Percentiles rank a stretch among this genome's conserved stretches.
These are phyloP conservation scores for Cynopterus brachyotis DNA, from an alignment of 2,113 vertebrate species.

Conservation along the genomic window DNA sequence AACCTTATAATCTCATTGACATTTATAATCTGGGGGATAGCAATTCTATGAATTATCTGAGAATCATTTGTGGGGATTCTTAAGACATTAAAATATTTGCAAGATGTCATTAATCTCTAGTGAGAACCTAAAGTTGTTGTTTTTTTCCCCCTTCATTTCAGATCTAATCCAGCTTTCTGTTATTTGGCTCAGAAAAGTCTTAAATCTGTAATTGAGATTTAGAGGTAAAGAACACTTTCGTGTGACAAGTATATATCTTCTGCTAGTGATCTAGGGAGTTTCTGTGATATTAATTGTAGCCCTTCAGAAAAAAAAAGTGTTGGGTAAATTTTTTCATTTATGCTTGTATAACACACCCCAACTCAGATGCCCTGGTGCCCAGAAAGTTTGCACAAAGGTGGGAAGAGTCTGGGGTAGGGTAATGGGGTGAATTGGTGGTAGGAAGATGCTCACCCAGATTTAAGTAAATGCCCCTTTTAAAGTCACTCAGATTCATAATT, in stretches of 20 bases:
- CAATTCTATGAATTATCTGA: slow-evolving; percentile 7
- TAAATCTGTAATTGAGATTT: slow-evolving; percentile 74
- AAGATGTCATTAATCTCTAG: slow-evolving; percentile 78
- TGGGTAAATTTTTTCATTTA: background rate
- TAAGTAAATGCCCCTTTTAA: background rate
- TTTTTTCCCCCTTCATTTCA: slow-evolving; percentile 66
- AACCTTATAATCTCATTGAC: background rate
- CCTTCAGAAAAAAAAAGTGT: slow-evolving; percentile 3
- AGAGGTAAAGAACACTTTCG: slow-evolving; percentile 1
- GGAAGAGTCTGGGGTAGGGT: background rate
- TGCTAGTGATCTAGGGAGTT: background rate
- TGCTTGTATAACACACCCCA: background rate
- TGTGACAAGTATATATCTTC: background rate
- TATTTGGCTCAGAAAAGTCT: slow-evolving; percentile 81
- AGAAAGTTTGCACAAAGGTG: background rate
- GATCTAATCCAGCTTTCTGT: slow-evolving; percentile 78
- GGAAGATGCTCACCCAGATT: background rate
- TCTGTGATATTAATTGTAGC: background rate
- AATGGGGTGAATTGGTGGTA: background rate
- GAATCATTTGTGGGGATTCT: background rate
- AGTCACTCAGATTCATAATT: background rate
- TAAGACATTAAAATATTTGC: slow-evolving; percentile 69
- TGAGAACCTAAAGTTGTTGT: slow-evolving; percentile 57
- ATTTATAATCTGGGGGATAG: background rate
- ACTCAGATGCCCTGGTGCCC: background rate